Evolutionary conservation across 2,797 vertebrate genomes (phyloP).

Genomic region (Crenichthys baileyi): DNA sequence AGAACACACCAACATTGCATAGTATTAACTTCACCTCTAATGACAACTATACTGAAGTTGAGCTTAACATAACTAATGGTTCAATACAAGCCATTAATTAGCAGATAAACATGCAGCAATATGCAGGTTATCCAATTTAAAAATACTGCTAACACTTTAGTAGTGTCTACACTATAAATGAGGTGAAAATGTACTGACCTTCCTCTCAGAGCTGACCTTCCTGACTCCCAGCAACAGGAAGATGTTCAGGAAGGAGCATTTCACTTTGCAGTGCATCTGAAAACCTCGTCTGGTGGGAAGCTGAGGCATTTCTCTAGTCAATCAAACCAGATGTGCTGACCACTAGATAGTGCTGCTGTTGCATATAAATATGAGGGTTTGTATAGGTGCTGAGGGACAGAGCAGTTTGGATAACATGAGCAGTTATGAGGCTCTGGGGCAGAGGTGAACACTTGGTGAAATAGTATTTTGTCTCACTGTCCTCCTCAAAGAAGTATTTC

Average conservation of each 20-base stretch:
- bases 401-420: constrained; percentile 57
- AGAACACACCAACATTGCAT: neutral
- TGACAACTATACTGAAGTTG: too few species aligned
- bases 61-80: too few species aligned
- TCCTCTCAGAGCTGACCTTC: constrained; percentile 45
- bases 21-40: neutral
- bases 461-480: neutral
- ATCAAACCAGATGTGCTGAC: constrained; percentile 25
- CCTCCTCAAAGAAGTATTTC: neutral
- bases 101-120: neutral
- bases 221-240: constrained; percentile 67
- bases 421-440: neutral
- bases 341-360: constrained; percentile 40
- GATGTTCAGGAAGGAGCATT: constrained; percentile 47
- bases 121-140: too few species aligned
- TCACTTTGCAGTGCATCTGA: constrained; percentile 59
- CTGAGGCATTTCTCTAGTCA: constrained; percentile 41
- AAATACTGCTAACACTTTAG: neutral
- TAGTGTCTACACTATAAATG: too few species aligned
- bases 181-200: neutral
- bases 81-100: neutral
- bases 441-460: neutral
- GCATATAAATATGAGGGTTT: constrained; percentile 23
- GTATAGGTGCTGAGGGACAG: constrained; percentile 51
- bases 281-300: constrained; percentile 42